phyloP scores from a whole-genome alignment of 2,797 vertebrate genomes.

The Sebastes umbrosus region DNA sequence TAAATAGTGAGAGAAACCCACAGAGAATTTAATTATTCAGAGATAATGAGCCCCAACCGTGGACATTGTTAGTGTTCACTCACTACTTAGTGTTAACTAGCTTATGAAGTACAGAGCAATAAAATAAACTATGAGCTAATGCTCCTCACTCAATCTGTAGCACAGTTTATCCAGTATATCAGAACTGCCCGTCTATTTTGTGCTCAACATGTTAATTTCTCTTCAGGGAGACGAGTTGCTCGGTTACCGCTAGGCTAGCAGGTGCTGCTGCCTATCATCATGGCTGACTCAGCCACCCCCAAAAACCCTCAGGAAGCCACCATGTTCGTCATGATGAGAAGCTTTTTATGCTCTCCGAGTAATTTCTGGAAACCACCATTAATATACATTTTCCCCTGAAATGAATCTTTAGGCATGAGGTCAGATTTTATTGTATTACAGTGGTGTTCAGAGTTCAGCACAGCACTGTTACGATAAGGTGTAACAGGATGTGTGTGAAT shows the following conservation, averaged over 20 bases:
- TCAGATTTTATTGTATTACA: neutral
- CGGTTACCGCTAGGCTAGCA: neutral
- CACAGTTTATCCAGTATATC: neutral
- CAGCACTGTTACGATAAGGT: neutral
- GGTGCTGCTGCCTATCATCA: slow-evolving; percentile 1
- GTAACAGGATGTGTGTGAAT: slow-evolving; percentile 23
- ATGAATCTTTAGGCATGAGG: neutral
- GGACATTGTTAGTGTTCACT: neutral
- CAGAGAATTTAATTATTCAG: neutral
- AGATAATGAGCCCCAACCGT: neutral
- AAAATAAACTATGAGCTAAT: neutral
- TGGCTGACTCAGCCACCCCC: slow-evolving; percentile 18
- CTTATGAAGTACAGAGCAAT: neutral
- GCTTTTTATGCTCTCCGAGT: neutral
- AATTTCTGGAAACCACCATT: neutral
- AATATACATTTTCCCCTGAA: neutral
- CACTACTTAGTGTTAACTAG: neutral
- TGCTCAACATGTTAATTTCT: neutral
- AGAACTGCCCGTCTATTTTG: neutral
- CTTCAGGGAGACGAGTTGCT: slow-evolving; percentile 10
- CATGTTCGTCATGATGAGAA: neutral
- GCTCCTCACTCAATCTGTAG: neutral
- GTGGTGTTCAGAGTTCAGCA: neutral
- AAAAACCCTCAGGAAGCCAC: neutral
- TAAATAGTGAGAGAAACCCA: neutral